A percentile compares a stretch with the other conserved stretches of the same genome.
Evolutionary conservation across 2,888 invertebrate species (phyloP).

Genomic region (Xestia c-nigrum): DNA sequence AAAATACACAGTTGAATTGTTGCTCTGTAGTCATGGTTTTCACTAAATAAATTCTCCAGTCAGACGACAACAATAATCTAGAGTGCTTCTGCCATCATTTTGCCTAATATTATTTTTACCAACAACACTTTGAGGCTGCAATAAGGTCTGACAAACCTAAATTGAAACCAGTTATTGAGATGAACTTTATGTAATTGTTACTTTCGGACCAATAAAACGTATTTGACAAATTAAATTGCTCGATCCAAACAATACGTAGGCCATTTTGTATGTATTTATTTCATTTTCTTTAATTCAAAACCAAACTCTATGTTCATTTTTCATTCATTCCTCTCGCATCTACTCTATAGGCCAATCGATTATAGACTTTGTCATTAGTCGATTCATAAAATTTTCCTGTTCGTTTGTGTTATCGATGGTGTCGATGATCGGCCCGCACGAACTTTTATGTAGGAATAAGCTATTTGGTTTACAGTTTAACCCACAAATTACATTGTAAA

Average conservation of each 20-base stretch:
- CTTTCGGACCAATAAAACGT: not conserved
- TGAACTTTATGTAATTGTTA: not conserved
- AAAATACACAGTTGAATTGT: constrained; percentile 90
- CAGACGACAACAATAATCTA: constrained; percentile 26
- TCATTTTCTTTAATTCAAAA: constrained; percentile 15
- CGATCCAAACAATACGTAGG: constrained; percentile 68
- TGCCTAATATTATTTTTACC: not conserved
- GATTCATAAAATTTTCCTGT: not conserved
- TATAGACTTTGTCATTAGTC: not conserved
- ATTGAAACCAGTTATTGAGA: constrained; percentile 6
- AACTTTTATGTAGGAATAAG: too few relatives aligned
- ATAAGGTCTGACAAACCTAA: not conserved
- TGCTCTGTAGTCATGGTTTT: constrained; percentile 79
- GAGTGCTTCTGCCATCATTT: constrained; percentile 29
- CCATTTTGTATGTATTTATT: constrained; percentile 71
- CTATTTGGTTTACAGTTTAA: too few relatives aligned
- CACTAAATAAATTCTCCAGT: constrained; percentile 36
- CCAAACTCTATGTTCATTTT: not conserved
- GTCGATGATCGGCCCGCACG: not conserved
- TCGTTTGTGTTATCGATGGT: not conserved
- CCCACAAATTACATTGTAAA: too few relatives aligned
- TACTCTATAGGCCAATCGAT: constrained; percentile 1
- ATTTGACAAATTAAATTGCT: constrained; percentile 19
- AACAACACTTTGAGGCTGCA: constrained; percentile 15
- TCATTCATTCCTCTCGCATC: constrained; percentile 4